These are phyloP conservation scores for Phalangium opilio DNA, from an alignment of 2,888 invertebrate genomes.

Conservation along the genomic window DNA sequence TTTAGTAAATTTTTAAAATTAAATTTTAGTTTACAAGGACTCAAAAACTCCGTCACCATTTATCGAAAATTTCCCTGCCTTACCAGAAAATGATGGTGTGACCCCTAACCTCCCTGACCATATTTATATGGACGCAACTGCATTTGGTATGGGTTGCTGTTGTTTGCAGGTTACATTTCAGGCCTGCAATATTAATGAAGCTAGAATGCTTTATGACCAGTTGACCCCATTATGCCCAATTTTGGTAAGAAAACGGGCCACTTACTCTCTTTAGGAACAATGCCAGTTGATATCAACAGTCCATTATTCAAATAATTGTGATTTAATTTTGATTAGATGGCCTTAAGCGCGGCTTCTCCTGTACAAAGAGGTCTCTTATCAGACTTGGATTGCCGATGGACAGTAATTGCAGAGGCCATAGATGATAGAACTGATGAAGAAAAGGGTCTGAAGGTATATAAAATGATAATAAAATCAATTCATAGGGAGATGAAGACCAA, in stretches of 20 bases:
- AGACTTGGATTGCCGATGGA: slow-evolving; percentile 96
- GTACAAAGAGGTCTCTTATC: slow-evolving; percentile 82
- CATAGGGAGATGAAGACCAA: too few relatives aligned
- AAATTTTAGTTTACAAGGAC: slow-evolving; percentile 65
- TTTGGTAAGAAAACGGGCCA: slow-evolving; percentile 52
- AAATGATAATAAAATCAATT: too few relatives aligned
- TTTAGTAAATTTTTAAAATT: slow-evolving; percentile 8
- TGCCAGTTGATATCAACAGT: too few relatives aligned
- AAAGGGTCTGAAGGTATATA: slow-evolving; percentile 51
- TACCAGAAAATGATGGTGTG: slow-evolving; percentile 50
- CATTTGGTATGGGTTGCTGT: slow-evolving; percentile 96
- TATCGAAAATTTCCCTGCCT: slow-evolving; percentile 39
- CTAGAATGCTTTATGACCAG: slow-evolving; percentile 89
- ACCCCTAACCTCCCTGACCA: slow-evolving; percentile 64
- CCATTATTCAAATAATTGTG: too few relatives aligned
- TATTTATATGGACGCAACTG: slow-evolving; percentile 98
- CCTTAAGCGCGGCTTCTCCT: slow-evolving; percentile 91
- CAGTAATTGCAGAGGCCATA: slow-evolving; percentile 86
- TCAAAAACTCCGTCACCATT: slow-evolving; percentile 69
- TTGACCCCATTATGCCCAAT: slow-evolving; percentile 92
- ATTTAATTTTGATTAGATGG: slow-evolving; percentile 55
- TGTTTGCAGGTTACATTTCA: slow-evolving; percentile 92
- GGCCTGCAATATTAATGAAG: slow-evolving; percentile 91
- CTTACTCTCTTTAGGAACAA: too few relatives aligned
- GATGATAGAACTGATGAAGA: slow-evolving; percentile 90